phyloP scores from a whole-genome alignment of 2,888 invertebrate genomes.

The Choreutis nemorana region DNA sequence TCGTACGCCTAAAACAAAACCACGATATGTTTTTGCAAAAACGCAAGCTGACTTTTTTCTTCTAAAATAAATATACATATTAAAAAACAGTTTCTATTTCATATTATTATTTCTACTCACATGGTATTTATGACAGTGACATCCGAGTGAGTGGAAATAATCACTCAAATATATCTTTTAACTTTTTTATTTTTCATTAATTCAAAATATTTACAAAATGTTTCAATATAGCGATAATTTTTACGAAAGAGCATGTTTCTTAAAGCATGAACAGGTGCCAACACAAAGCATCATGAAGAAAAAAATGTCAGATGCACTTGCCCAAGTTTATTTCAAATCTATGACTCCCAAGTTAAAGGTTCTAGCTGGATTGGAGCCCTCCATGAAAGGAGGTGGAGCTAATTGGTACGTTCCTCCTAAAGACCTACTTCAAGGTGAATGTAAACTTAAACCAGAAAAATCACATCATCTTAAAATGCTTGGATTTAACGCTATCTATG shows the following conservation, averaged over 20 bases:
- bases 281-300: constrained; percentile 39
- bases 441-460: constrained; percentile 34
- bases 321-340: constrained; percentile 43
- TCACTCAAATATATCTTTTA: no score
- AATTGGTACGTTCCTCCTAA: constrained; percentile 45
- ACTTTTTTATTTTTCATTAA: constrained; percentile 6
- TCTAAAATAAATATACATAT: no score
- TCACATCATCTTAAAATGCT: constrained; percentile 29
- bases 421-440: constrained; percentile 31
- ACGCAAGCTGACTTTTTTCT: no score
- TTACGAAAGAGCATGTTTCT: constrained; percentile 36
- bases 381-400: constrained; percentile 40
- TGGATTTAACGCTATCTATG: constrained; percentile 30
- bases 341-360: constrained; percentile 38
- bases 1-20: no score
- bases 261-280: constrained; percentile 40
- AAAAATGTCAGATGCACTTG: constrained; percentile 37
- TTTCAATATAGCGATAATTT: constrained; percentile 32
- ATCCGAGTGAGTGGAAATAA: no score
- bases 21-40: no score
- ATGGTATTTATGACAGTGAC: no score
- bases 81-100: no score
- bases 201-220: constrained; percentile 15
- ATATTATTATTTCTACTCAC: no score
- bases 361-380: constrained; percentile 45